Percentiles rank a stretch among this genome's conserved stretches.
Conservation (phyloP, 2,888 invertebrate species). For the Gerosis bhagava region DNA sequence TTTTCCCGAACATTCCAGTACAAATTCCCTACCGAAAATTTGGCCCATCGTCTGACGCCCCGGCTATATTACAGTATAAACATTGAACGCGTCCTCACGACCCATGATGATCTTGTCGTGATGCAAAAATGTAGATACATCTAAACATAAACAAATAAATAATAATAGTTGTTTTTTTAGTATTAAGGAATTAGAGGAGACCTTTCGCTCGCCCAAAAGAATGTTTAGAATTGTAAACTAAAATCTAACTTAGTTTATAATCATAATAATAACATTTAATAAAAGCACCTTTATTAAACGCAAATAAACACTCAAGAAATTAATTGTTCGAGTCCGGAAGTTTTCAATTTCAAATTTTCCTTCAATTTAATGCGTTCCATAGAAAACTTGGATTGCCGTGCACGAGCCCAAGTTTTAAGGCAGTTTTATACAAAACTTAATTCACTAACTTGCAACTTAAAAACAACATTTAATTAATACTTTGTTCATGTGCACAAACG, state of each 20-base stretch:
- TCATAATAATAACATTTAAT: too few relatives aligned
- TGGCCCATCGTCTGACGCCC: conserved; percentile 41
- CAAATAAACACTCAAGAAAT: conserved; percentile 22
- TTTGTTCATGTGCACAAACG: conserved; percentile 30
- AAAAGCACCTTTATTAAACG: conserved; percentile 8
- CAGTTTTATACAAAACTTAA: conserved; percentile 30
- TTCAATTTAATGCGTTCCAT: conserved; percentile 31
- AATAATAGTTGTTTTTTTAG: too few relatives aligned
- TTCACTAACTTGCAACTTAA: conserved; percentile 31
- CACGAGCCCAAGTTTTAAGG: conserved; percentile 22
- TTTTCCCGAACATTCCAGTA: conserved; percentile 68
- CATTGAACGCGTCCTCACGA: not conserved
- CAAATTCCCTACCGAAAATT: conserved; percentile 69
- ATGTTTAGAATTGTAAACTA: too few relatives aligned
- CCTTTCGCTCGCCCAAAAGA: too few relatives aligned
- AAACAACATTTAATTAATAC: conserved; percentile 39
- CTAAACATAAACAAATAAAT: too few relatives aligned
- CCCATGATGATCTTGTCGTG: not conserved
- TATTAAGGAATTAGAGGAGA: too few relatives aligned
- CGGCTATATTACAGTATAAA: conserved; percentile 28
- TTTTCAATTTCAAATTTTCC: conserved; percentile 21
- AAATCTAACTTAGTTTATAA: too few relatives aligned
- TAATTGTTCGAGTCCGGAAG: conserved; percentile 20
- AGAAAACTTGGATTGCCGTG: conserved; percentile 27
- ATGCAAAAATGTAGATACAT: too few relatives aligned